A percentile compares a stretch with the other conserved stretches of the same genome.
phyloP scores from a whole-genome alignment of 1,140 invertebrate genomes.

The Campoletis sonorensis region DNA sequence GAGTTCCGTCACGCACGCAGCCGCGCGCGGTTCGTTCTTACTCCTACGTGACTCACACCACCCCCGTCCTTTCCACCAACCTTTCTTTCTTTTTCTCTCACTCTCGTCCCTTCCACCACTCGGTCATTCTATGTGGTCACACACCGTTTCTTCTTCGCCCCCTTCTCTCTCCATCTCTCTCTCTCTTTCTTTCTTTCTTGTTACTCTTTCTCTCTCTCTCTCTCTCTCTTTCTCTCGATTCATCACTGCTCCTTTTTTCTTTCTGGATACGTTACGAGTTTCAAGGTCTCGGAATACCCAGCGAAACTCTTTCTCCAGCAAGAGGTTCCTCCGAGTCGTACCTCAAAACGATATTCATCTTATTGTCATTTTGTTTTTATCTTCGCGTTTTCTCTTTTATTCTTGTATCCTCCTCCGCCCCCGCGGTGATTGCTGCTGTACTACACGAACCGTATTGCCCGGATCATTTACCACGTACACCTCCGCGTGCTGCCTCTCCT shows the following conservation, averaged over 20 bases:
- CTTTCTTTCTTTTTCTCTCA: constrained; percentile 47
- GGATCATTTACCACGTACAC: constrained; percentile 12
- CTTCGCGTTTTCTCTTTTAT: not conserved
- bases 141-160: not conserved
- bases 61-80: constrained; percentile 53
- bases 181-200: not conserved
- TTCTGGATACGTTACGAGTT: constrained; percentile 7
- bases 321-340: not conserved
- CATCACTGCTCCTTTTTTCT: not conserved
- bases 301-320: not conserved
- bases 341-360: constrained; percentile 4
- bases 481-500: not conserved
- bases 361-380: not conserved
- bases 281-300: not conserved
- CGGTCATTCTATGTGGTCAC: constrained; percentile 15
- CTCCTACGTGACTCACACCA: constrained; percentile 69
- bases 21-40: constrained; percentile 48
- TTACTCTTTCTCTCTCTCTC: not conserved
- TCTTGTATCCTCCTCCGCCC: not conserved
- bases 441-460: not conserved
- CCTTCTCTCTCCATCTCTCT: not conserved
- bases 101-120: constrained; percentile 5
- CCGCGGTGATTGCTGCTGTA: not conserved
- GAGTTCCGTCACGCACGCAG: constrained; percentile 57
- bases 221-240: not conserved